Percentiles rank a stretch among this genome's conserved stretches.
Evolutionary conservation across 2,797 vertebrate species (phyloP).

Genomic region (Chelmon rostratus): DNA sequence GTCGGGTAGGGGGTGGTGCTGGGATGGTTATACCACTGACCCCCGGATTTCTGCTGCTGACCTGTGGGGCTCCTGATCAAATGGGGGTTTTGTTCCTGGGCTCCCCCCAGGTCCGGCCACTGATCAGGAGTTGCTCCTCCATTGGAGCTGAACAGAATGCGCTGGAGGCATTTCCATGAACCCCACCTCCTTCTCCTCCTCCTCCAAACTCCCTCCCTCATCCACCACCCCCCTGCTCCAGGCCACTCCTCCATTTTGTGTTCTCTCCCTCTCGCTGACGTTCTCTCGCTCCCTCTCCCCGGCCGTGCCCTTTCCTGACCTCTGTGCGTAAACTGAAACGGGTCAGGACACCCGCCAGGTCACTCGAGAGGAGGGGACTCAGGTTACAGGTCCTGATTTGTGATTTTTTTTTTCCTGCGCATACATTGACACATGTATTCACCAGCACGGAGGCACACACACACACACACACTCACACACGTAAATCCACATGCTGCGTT

Average conservation of each 20-base stretch:
- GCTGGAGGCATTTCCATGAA: constrained; percentile 80
- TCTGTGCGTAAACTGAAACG: constrained; percentile 82
- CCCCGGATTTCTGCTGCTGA: constrained; percentile 72
- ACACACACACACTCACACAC: constrained; percentile 18
- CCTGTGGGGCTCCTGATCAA: constrained; percentile 74
- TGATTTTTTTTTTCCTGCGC: constrained; percentile 28
- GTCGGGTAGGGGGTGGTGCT: constrained; percentile 46
- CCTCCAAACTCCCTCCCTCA: constrained; percentile 56
- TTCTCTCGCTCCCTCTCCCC: constrained; percentile 69
- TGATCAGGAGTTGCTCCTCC: constrained; percentile 78
- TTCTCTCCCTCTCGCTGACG: constrained; percentile 50
- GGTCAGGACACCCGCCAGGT: constrained; percentile 80
- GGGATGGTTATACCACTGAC: constrained; percentile 56
- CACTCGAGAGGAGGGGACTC: constrained; percentile 71
- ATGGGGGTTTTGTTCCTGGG: constrained; percentile 69
- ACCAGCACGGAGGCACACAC: not conserved
- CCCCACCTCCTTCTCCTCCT: constrained; percentile 51
- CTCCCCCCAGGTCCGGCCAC: constrained; percentile 58
- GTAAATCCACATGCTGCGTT: constrained; percentile 43
- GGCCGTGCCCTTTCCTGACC: constrained; percentile 83
- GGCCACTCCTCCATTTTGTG: constrained; percentile 81
- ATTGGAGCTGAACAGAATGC: constrained; percentile 82
- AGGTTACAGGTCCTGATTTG: constrained; percentile 66
- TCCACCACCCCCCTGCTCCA: constrained; percentile 52
- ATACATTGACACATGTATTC: constrained; percentile 22